Evolutionary conservation across 2,113 vertebrate genomes (phyloP), one percentile per base, ranked within the genome.

Genomic region (Chionis minor): DNA sequence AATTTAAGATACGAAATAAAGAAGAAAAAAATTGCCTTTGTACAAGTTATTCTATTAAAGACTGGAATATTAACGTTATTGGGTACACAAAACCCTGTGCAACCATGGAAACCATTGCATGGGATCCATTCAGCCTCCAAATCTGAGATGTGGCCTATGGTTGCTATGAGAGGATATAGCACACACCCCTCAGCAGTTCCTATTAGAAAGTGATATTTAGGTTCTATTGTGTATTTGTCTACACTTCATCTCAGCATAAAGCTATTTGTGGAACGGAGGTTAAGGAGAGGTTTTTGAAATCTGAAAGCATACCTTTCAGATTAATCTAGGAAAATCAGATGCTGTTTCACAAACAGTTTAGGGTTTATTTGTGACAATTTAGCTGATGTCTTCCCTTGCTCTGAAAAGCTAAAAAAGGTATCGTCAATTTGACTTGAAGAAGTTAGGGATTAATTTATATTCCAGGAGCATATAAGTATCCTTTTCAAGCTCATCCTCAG

Each of bases 71-170:
- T 96, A 92, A 85, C 54, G 17, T 69, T 96, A 61, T 91, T 69
- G 19, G 62, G 54, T 91, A 62, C 81, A 77, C 4, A 12, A 94
- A 86, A 70, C 78, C 66, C 74, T 73, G 54, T 89, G 96, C 92
- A 97, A 96, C 96, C 96, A 97, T 97, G 96, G 95, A 97, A 96
- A 96, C 96, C 70, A 94, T 91, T 78, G 78, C 89, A 95, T 3
- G 75, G 89, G 81, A 94, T 94, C 88, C 70, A 85, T 87, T 90
- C 71, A 90, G 87, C 55, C 92, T 93, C 94, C 94, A 94, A 83
- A 93, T 88, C 75, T 70, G 67, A 90, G 94, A 86, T 47, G 45
- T 92, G 96, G 79, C 95, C 96, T 55, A 67, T 93, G 95, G 94
- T 96, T 96, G 96, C 96, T 96, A 96, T 92, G 94, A 95, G 79